Base-by-base conservation (phyloP, 2,797 vertebrate genomes). In the Neosalanx taihuensis region DNA sequence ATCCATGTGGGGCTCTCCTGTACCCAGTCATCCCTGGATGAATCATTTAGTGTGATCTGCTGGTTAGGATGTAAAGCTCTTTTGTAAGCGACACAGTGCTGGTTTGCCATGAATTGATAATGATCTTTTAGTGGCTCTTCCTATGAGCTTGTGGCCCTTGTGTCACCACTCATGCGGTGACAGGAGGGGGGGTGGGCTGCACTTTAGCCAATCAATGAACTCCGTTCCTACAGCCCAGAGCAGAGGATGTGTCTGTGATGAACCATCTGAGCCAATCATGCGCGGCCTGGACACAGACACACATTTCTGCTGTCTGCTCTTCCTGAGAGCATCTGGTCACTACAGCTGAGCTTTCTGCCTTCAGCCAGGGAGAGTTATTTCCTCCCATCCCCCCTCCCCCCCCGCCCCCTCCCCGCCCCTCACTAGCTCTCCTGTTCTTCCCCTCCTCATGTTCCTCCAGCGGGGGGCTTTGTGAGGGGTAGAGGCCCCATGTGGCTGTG, bases 1-100 rank as follows among this genome's bases (percentile, higher is more conserved):
- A 23, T 4, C 30, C 51, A 51, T 20, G 49, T 31, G 18, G 64
- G 26, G 46, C 46, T 67, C 30, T 41, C 41, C 51, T 30, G 46
- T 51, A 17, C 23, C 46, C 29, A 67, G 53, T 67, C 51, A 67
- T 23, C 51, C 26, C 46, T 5, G 12, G 30, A 51, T 67, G 23
- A 67, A 67, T 67, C 64, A 67, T 67, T 67, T 67, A 51, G 64
- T 64, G 3, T 7, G 41, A 66, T 67, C 64, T 67, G 17, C 41
- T 51, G 53, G 64, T 67, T 51, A 15, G 13, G 3, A 7, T 53
- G 64, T 26, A 66, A 64, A n/a, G 62, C 33, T 15, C 46, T 66
- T 51, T n/a, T n/a, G 41, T 51, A 66, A 17, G 12, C 26, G 53
- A 53, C 41, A 67, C 23, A 26, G 64, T 46, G 51, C 64, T 53